Conservation (phyloP, 2,888 invertebrate species). For the Chesias legatella region DNA sequence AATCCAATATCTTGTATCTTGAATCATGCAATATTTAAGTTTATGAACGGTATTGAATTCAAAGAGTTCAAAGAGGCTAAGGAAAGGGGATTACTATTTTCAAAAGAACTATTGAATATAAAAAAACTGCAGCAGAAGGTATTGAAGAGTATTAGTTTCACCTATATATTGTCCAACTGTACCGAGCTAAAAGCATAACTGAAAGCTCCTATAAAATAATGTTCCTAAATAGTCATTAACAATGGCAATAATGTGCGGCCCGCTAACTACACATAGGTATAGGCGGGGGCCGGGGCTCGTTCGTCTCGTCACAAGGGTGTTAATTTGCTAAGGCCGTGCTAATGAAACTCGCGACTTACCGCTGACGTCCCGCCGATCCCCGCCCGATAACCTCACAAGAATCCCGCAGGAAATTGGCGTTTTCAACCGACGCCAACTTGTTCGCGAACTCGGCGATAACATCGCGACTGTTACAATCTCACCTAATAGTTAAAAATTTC, state of each 20-base stretch:
- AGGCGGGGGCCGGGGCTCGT: slow-evolving; percentile 37
- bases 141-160: no score
- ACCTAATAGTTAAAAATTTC: slow-evolving; percentile 37
- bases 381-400: slow-evolving; percentile 64
- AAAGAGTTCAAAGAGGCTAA: no score
- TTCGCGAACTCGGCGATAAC: slow-evolving; percentile 44
- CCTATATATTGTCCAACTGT: no score
- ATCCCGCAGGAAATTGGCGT: slow-evolving; percentile 74
- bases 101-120: no score
- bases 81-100: no score
- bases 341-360: slow-evolving; percentile 74
- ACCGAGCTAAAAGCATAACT: no score
- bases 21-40: no score
- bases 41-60: no score
- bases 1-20: no score
- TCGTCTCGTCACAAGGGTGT: slow-evolving; percentile 66
- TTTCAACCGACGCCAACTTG: slow-evolving; percentile 56
- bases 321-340: slow-evolving; percentile 75
- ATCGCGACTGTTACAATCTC: slow-evolving; percentile 41
- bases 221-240: slow-evolving; percentile 53
- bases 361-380: slow-evolving; percentile 61
- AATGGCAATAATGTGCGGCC: slow-evolving; percentile 51
- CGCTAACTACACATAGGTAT: slow-evolving; percentile 32
- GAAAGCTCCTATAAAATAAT: slow-evolving; percentile 27
- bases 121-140: no score